Percentiles rank a stretch among this genome's conserved stretches.
Conservation (phyloP, 2,797 vertebrate species). For the Orestias chungarensis region DNA sequence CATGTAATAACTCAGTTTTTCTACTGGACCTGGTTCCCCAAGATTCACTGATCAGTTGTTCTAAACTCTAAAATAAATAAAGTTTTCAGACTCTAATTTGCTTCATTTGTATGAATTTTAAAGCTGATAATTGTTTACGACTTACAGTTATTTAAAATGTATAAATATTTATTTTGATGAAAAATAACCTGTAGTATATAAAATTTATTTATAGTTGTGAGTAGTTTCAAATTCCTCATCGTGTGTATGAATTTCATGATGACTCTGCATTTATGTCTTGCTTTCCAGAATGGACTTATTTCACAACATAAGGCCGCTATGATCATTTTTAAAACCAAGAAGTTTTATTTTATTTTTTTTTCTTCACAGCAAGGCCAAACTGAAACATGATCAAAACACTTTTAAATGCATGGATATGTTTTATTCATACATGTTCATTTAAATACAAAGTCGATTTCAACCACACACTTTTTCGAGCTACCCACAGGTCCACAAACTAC, state of each 20-base stretch:
- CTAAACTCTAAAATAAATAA: neutral
- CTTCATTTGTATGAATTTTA: neutral
- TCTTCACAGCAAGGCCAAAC: too few species aligned
- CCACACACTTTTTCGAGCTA: neutral
- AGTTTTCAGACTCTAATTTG: neutral
- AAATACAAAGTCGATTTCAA: neutral
- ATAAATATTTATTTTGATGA: too few species aligned
- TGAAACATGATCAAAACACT: too few species aligned
- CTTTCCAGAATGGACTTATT: neutral
- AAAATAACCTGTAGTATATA: neutral
- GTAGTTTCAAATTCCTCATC: neutral
- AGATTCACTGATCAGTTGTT: neutral
- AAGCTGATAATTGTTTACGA: too few species aligned
- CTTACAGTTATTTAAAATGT: neutral
- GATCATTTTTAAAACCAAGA: neutral
- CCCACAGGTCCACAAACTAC: neutral
- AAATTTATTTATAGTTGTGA: neutral
- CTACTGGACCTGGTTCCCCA: neutral
- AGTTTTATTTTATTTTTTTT: neutral
- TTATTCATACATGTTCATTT: neutral
- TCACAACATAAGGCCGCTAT: neutral
- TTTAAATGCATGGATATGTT: too few species aligned
- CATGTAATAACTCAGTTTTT: neutral
- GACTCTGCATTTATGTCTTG: neutral
- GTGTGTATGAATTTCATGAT: neutral